Evolutionary conservation across 2,797 vertebrate genomes (phyloP), one percentile per base, ranked within the genome.

Genomic region (Spondyliosoma cantharus): DNA sequence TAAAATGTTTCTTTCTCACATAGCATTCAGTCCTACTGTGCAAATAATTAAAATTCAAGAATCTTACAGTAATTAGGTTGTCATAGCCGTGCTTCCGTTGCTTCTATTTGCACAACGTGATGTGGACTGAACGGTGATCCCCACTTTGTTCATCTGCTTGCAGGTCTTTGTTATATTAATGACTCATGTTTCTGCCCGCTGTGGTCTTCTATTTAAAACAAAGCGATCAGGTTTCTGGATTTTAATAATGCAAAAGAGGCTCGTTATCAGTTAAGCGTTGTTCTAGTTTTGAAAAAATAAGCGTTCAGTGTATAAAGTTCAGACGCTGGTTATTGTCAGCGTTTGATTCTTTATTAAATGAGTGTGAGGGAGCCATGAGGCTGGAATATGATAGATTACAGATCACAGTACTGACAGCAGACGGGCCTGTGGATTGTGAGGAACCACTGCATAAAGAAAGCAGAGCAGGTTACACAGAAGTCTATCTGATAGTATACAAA

Each of bases 181-280:
- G 75, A 53, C 73, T 91, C 85, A 20, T 81, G 80, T 90, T 89
- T 89, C 87, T 67, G 7, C 42, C 62, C 17, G 60, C 76, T 17
- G 25, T 43, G 81, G 69, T 80, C 82, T 83, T 81, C 61, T 71
- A 58, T 84, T 88, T 72, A 82, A 82, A 84, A 78, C 65, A 43
- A 60, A 56, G 42, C 62, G 49, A 48, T 90, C 81, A 68, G 46
- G 83, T 91, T 89, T 84, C 84, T 60, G 58, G 66, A 50, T 75
- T 76, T 90, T 70, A 90, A 90, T 90, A 72, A 90, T 91, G 83
- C 77, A 88, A 74, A 66, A 84, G 83, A 78, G 56, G 68, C 76
- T 42, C 58, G 11, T 82, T 2, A 69, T 67, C 71, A 58, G 32
- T 48, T 37, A 58, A 72, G 49, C n/a, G 11, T 67, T 57, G 63